Percentiles rank a stretch among this genome's conserved stretches.
Evolutionary conservation across 2,113 vertebrate species (phyloP).

Genomic region (Bagarius yarrelli): DNA sequence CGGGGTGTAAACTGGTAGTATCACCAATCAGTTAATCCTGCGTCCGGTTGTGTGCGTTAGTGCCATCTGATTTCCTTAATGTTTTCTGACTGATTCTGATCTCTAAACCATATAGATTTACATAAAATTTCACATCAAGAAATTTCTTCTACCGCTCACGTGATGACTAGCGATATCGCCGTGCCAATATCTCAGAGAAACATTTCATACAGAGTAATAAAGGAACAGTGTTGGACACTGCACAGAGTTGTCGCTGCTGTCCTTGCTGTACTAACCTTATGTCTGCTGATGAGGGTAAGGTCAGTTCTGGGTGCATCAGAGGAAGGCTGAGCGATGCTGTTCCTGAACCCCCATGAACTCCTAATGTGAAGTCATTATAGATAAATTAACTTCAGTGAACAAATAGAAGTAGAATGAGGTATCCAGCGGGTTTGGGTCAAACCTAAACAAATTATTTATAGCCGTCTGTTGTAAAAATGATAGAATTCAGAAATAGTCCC

Average conservation of each 20-base stretch:
- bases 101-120: slow-evolving; percentile 18
- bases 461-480: too few species aligned
- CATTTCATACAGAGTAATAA: not conserved
- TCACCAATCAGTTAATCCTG: not conserved
- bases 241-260: not conserved
- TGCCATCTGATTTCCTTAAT: slow-evolving; percentile 3
- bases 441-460: not conserved
- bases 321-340: not conserved
- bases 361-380: not conserved
- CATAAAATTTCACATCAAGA: too few species aligned
- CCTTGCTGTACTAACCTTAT: not conserved
- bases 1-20: not conserved
- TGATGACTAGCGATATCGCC: slow-evolving; percentile 32
- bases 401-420: too few species aligned
- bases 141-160: slow-evolving; percentile 21
- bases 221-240: not conserved
- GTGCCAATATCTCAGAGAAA: not conserved
- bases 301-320: not conserved
- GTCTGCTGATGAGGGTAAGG: not conserved
- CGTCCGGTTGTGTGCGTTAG: not conserved
- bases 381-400: not conserved
- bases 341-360: not conserved
- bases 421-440: not conserved
- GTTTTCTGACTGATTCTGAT: not conserved
- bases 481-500: too few species aligned